Conservation (phyloP, 2,113 vertebrate species). For the Catagonus wagneri region DNA sequence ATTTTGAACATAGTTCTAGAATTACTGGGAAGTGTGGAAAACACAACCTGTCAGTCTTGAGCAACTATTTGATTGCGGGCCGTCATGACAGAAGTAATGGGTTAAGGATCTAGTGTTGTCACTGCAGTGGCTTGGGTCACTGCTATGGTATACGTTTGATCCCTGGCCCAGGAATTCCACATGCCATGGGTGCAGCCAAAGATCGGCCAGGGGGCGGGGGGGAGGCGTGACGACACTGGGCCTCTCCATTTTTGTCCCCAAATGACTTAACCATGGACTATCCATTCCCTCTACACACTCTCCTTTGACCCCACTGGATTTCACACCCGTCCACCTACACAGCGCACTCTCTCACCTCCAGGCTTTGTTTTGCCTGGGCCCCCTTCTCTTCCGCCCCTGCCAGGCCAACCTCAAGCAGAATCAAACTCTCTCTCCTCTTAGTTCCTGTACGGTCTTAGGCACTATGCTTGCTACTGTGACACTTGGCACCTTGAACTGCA, state of each 20-base stretch:
- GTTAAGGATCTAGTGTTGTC: no score
- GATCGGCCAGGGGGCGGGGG: no score
- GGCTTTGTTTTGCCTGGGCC: no score
- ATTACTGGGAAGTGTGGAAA: not conserved
- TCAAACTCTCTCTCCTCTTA: not conserved
- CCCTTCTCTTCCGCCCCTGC: not conserved
- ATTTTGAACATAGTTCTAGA: not conserved
- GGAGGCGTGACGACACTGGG: not conserved
- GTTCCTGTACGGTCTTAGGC: no score
- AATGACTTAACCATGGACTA: not conserved
- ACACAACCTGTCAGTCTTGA: not conserved
- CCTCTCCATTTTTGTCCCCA: not conserved
- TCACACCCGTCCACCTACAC: not conserved
- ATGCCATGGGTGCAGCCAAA: no score
- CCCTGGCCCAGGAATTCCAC: no score
- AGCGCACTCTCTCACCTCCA: not conserved
- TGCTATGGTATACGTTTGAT: no score
- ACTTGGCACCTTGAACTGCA: not conserved
- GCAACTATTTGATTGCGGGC: not conserved
- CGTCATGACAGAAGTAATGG: not conserved
- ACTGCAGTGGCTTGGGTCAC: no score
- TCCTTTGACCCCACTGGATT: not conserved
- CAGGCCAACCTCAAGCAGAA: not conserved
- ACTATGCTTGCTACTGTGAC: not conserved
- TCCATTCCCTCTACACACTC: not conserved